Base-by-base conservation (phyloP, 1,140 invertebrate species). In the Ephestia elutella region DNA sequence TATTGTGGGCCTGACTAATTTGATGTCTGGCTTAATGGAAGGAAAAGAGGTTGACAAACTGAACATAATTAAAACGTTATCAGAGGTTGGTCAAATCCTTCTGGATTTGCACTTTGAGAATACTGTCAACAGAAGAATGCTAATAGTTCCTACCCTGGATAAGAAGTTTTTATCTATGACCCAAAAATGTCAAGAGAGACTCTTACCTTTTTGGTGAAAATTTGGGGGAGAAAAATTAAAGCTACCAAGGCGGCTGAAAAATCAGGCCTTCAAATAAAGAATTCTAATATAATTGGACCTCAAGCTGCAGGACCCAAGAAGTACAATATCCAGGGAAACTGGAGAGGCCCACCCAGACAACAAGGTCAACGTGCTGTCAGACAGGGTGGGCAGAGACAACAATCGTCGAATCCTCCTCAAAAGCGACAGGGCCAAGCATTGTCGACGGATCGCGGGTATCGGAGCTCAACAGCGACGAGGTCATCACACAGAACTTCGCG, bases 91-190 rank as follows among this genome's bases (percentile, higher is more conserved):
- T 30, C 56, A 57, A 49, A 2, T 57, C 3, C 15, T 57, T 9
- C 56, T 57, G 8, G 56, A 49, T 13, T 11, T 57, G 5, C 56
- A 57, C 25, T 50, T 17, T 30, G 20, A 57, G 49, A 25, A 57
- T 13, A 49, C 56, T 17, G 7, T 49, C 1, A 7, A 4, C 4
- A 32, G 30, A 9, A 4, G 30, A 32, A 32, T 7, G 9, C 9
- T 32, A 32, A 32, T 32, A 32, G 1, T 32, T 32, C 9, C 9
- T 32, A 11, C 4, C 11, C 30, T 32, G 1, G 30, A 32, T 10
- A 32, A 32, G 9, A 32, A 32, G 30, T 32, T 32, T 32, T 32
- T 10, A 11, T 32, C 9, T 32, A 57, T 32, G 5, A 38, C 20
- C 9, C 28, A n/a, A 56, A 21, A 11, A 17, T 13, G 30, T 44